A percentile compares a stretch with the other conserved stretches of the same genome.
Conservation (phyloP, 2,113 vertebrate species). For the Larimichthys polyactis region DNA sequence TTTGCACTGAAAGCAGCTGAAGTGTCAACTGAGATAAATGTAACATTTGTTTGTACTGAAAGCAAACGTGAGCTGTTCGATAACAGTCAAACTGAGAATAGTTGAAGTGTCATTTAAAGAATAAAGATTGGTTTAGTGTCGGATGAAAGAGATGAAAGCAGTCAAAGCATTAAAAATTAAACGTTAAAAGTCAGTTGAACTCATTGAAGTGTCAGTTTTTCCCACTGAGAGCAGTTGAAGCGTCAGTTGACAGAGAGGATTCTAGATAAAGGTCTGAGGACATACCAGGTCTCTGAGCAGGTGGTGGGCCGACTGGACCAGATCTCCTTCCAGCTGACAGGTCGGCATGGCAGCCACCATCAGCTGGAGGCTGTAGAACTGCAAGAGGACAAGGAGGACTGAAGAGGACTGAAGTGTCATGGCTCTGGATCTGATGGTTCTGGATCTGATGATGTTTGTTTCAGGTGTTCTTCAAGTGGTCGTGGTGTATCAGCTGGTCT, state of each 20-base stretch:
- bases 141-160: too few relatives aligned
- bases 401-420: neutral
- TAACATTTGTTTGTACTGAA: neutral
- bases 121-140: too few relatives aligned
- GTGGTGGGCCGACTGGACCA: neutral
- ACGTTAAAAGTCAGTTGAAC: too few relatives aligned
- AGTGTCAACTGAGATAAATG: neutral
- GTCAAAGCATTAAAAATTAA: too few relatives aligned
- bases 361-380: constrained; percentile 56
- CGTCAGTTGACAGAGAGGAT: neutral
- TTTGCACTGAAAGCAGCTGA: neutral
- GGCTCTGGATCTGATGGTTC: constrained; percentile 22
- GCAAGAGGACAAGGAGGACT: constrained; percentile 40
- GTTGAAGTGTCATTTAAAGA: too few relatives aligned
- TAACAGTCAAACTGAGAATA: too few relatives aligned
- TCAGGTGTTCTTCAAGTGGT: neutral
- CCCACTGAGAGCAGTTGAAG: neutral
- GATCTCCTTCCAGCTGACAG: constrained; percentile 16
- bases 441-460: neutral
- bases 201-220: too few relatives aligned
- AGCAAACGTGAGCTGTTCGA: too few relatives aligned
- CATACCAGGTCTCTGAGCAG: constrained; percentile 56
- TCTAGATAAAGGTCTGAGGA: neutral
- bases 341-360: constrained; percentile 37
- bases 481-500: neutral